phyloP scores from a whole-genome alignment of 2,797 vertebrate species.

The Hyperoplus immaculatus region DNA sequence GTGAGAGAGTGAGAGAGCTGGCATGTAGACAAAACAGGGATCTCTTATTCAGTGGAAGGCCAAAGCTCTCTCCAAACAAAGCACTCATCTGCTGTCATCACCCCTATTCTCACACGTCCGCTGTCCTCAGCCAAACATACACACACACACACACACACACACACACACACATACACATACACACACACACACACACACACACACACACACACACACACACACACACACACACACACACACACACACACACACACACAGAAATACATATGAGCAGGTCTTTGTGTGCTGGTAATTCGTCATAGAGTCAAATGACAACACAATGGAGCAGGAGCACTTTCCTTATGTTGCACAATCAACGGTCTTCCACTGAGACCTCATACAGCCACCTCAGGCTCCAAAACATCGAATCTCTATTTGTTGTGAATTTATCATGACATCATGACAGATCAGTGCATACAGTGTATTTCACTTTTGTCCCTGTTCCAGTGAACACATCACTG shows the following conservation, averaged over 20 bases:
- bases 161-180: conserved; percentile 24
- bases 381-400: neutral
- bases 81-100: conserved; percentile 69
- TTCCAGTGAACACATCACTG: neutral
- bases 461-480: neutral
- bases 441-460: neutral
- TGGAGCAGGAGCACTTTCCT: neutral
- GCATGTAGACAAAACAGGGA: conserved; percentile 67
- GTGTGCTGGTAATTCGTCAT: conserved; percentile 10
- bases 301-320: conserved; percentile 30
- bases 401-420: neutral
- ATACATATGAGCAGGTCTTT: conserved; percentile 8
- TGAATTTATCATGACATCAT: neutral
- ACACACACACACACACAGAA: conserved; percentile 25
- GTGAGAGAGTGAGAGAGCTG: conserved; percentile 14
- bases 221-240: conserved; percentile 13
- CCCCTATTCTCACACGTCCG: conserved; percentile 59
- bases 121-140: conserved; percentile 41
- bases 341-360: conserved; percentile 15
- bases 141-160: conserved; percentile 14
- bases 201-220: too few species aligned
- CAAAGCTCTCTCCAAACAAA: conserved; percentile 72
- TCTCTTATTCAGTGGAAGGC: conserved; percentile 59
- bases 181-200: neutral
- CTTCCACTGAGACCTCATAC: neutral